Evolutionary conservation across 2,113 vertebrate species (phyloP).

Genomic region (Etia nguti): DNA sequence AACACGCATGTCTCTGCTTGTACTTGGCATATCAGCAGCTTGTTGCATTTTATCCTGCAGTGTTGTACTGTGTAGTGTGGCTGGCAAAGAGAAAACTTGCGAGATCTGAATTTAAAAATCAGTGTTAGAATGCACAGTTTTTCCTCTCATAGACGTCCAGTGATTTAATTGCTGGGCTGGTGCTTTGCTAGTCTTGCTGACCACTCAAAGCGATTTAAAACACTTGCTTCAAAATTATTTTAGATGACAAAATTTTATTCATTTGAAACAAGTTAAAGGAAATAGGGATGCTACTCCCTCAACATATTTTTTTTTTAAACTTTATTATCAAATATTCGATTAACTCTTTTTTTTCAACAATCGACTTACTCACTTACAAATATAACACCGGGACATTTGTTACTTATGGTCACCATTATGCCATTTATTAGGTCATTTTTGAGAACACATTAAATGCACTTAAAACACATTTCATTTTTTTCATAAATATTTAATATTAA

Average conservation of each 20-base stretch:
- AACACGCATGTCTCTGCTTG: constrained; percentile 53
- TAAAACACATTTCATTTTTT: constrained; percentile 75
- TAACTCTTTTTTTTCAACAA: not conserved
- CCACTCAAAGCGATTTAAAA: not conserved
- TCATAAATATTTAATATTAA: constrained; percentile 79
- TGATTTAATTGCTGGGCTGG: not conserved
- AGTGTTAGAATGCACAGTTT: not conserved
- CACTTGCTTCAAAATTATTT: not conserved
- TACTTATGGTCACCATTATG: constrained; percentile 74
- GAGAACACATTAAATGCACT: constrained; percentile 76
- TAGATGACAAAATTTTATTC: not conserved
- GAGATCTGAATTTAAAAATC: not conserved
- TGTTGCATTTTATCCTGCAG: constrained; percentile 4
- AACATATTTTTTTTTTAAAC: not conserved
- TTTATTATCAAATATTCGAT: not conserved
- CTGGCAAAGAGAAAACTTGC: not conserved
- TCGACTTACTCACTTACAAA: not conserved
- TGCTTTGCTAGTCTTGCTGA: not conserved
- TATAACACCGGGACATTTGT: constrained; percentile 37
- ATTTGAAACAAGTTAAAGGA: not conserved
- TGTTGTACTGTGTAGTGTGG: not conserved
- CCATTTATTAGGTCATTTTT: constrained; percentile 76
- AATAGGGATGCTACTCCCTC: not conserved
- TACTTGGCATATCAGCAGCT: constrained; percentile 21
- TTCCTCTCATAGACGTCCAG: not conserved